Evolutionary conservation across 2,113 vertebrate species (phyloP).

Genomic region (Antennarius striatus): DNA sequence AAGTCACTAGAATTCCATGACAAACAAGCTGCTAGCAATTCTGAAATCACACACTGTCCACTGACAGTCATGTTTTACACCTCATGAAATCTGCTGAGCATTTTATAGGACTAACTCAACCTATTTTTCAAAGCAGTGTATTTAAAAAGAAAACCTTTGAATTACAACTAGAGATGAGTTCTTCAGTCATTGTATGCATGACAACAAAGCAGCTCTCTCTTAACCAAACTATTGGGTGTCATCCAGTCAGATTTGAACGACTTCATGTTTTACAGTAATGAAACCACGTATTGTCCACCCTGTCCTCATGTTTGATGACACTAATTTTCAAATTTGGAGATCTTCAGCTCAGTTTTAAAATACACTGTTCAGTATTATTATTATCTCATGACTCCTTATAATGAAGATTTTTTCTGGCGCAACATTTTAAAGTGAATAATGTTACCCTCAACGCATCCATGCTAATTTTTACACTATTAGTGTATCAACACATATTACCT

Average conservation of each 20-base stretch:
- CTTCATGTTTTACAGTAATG: slow-evolving; percentile 47
- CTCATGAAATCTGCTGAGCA: slow-evolving; percentile 27
- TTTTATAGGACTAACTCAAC: slow-evolving; percentile 60
- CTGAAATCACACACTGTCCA: slow-evolving; percentile 1
- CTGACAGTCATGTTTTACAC: slow-evolving; percentile 36
- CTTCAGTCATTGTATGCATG: slow-evolving; percentile 51
- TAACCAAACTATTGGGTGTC: slow-evolving; percentile 63
- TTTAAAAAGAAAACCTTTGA: slow-evolving; percentile 66
- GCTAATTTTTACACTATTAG: too few species aligned
- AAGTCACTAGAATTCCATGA: slow-evolving; percentile 77
- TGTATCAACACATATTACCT: too few species aligned
- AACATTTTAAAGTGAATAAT: too few species aligned
- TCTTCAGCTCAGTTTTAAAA: too few species aligned
- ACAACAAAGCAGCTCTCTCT: slow-evolving; percentile 48
- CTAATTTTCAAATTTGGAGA: too few species aligned
- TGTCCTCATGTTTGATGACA: slow-evolving; percentile 5
- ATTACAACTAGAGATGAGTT: slow-evolving; percentile 35
- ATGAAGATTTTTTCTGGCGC: too few species aligned
- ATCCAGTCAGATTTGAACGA: slow-evolving; percentile 42
- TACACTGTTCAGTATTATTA: too few species aligned
- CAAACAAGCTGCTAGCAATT: slow-evolving; percentile 23
- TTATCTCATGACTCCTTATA: too few species aligned
- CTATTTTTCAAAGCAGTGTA: slow-evolving; percentile 63
- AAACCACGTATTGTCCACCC: slow-evolving; percentile 39
- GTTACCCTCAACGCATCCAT: too few species aligned